Evolutionary conservation across 2,888 invertebrate genomes (phyloP), one percentile per base, ranked within the genome.

Genomic region (Labia minor): DNA sequence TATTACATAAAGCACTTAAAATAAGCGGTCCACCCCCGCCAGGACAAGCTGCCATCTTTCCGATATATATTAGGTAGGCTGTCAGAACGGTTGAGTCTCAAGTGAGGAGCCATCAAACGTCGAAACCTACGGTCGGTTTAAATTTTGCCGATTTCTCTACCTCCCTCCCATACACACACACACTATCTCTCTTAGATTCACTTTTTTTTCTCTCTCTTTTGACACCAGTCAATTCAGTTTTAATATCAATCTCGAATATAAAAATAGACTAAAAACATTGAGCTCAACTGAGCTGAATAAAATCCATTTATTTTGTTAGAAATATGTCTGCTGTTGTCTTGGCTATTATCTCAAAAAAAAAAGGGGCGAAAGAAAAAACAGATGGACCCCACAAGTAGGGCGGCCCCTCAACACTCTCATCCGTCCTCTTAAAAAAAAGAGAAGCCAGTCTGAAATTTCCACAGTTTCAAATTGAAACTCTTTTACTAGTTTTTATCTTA

Each of bases 171-270:
- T 26, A n/a, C n/a, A n/a, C n/a, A n/a, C n/a, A n/a, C n/a, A n/a
- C n/a, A n/a, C n/a, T n/a, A n/a, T n/a, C n/a, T n/a, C n/a, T n/a
- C n/a, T n/a, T n/a, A n/a, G n/a, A n/a, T n/a, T n/a, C n/a, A n/a
- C n/a, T n/a, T n/a, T n/a, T n/a, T n/a, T n/a, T n/a, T n/a, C 49
- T 49, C n/a, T 49, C 8, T 49, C 49, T 49, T 49, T 49, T 14
- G 49, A 49, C 49, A 49, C 49, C 49, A 49, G 49, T 49, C 49
- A 49, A 49, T 49, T 49, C 49, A 4, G 49, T 49, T 49, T 49
- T 49, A 49, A 49, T 49, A 49, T 49, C 49, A 49, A 49, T 49
- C 49, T 49, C 49, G 16, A 49, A 49, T 49, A 49, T 49, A 49
- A 49, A 49, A 49, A 49, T 49, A 49, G 49, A 49, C 49, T 4